Base-by-base conservation (phyloP, 2,797 vertebrate genomes). In the Sebastes jordani region DNA sequence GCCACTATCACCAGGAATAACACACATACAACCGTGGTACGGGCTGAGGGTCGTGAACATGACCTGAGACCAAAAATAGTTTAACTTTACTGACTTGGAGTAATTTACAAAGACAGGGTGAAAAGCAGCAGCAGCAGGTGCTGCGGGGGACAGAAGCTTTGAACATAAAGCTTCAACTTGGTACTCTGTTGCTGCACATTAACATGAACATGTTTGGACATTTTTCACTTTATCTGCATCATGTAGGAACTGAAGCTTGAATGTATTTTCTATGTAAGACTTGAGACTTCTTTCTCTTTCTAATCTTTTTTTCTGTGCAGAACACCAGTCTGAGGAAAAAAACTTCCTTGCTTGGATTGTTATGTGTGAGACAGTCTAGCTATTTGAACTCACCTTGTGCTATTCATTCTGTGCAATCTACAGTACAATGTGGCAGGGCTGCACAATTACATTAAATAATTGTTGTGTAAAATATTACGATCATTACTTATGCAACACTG, bases 1-100 rank as follows among this genome's bases (percentile, higher is more conserved):
- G 96, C 89, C n/a, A 96, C 93, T 84, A 97, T 91, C 68, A 97
- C 90, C 72, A 98, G 90, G 78, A 98, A 81, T 70, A 97, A 94
- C 82, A 95, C 95, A 88, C 97, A 97, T 38, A 97, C 93, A 60
- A 96, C 93, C 80, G 96, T 76, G 75, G 97, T 96, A 76, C 95
- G 96, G 2, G 84, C 86, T 38, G 97, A 98, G 27, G 96, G 97
- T 49, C 93, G 78, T 0, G 95, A 95, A 88, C 97, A 99, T 1
- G 94, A 91, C 66, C 94, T 95, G 81, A 60, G 27, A 81, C 5
- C 25, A 76, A 25, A 60, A 61, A 76, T 2, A 80, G 18, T 23
- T 34, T 4, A 56, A 80, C 16, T 61, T 58, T 20, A 63, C 0
- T 64, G 0, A 70, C 10, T n/a, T 62, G 18, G 30, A 76, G 13